phyloP scores from a whole-genome alignment of 2,797 vertebrate species.

The Gallirallus australis region DNA sequence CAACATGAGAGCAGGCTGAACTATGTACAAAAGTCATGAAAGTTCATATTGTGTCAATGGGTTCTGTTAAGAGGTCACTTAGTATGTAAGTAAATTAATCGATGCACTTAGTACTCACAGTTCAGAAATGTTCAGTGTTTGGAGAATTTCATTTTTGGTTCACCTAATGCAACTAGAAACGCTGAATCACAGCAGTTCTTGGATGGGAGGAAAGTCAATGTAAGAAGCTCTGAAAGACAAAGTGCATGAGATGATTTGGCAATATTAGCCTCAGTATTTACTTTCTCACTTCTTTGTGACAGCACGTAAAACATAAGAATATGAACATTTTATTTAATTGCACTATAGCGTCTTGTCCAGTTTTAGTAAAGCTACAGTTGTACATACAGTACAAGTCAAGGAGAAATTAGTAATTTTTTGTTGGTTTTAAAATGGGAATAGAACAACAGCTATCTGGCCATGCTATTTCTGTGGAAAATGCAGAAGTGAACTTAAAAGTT shows the following conservation, averaged over 20 bases:
- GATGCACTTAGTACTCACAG: not conserved
- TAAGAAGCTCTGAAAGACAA: not conserved
- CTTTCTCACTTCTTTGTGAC: not conserved
- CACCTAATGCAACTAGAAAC: not conserved
- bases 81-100: not conserved
- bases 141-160: not conserved
- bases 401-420: not conserved
- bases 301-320: not conserved
- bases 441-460: not conserved
- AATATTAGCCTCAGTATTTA: not conserved
- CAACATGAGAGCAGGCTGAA: not conserved
- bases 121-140: not conserved
- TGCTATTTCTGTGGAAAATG: not conserved
- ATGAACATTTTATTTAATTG: not conserved
- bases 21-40: not conserved
- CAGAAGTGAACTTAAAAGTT: not conserved
- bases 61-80: not conserved
- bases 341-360: not conserved
- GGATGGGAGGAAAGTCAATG: not conserved
- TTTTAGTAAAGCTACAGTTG: not conserved
- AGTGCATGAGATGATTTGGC: not conserved
- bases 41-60: not conserved
- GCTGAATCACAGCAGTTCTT: not conserved
- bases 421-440: not conserved
- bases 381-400: not conserved